Conservation (phyloP, 2,888 invertebrate genomes). For the Colostygia pectinataria region DNA sequence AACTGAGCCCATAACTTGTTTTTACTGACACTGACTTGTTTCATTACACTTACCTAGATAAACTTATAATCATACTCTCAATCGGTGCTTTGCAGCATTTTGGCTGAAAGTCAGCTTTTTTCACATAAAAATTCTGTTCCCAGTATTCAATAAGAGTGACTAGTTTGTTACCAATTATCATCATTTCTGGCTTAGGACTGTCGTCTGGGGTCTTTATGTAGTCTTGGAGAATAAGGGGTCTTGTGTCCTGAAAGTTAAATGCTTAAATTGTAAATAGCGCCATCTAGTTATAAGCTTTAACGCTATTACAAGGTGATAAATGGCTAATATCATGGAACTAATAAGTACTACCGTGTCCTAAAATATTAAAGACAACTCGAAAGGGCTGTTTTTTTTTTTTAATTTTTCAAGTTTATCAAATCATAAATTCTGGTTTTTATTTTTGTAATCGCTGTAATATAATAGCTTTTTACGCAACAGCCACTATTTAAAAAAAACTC, state of each 20-base stretch:
- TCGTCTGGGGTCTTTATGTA: constrained; percentile 57
- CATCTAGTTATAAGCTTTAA: neutral
- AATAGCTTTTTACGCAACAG: too few species aligned
- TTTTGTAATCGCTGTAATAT: too few species aligned
- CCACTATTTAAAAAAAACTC: too few species aligned
- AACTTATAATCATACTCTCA: constrained; percentile 63
- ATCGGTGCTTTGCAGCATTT: constrained; percentile 53
- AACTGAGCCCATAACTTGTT: too few species aligned
- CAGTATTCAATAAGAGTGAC: constrained; percentile 72
- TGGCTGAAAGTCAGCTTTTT: constrained; percentile 40
- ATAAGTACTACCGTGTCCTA: too few species aligned
- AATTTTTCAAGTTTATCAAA: too few species aligned
- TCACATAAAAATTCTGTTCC: constrained; percentile 64
- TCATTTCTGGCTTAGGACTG: constrained; percentile 64
- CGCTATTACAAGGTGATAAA: too few species aligned
- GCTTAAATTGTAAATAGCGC: neutral
- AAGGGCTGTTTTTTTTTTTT: too few species aligned
- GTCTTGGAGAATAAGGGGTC: constrained; percentile 62
- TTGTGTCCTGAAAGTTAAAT: constrained; percentile 59
- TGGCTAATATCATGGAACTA: too few species aligned
- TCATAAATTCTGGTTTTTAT: too few species aligned
- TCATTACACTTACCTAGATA: constrained; percentile 60
- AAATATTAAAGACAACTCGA: too few species aligned
- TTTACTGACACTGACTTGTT: too few species aligned
- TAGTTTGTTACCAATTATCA: constrained; percentile 68